These are phyloP conservation scores for Drosophila ustulata DNA, from an alignment of 2,888 invertebrate genomes.

Conservation along the genomic window DNA sequence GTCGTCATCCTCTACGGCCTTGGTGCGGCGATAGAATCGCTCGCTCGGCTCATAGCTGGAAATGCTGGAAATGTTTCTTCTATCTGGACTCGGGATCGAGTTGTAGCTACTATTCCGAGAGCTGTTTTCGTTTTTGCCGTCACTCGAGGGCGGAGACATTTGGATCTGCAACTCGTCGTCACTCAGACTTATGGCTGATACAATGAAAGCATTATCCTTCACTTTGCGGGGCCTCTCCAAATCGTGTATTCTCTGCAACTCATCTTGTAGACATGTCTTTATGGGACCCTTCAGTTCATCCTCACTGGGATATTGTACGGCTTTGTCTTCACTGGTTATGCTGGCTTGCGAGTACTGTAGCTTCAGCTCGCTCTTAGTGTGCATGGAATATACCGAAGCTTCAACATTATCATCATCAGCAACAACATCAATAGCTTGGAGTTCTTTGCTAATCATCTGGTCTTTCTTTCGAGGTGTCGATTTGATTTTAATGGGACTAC, in stretches of 20 bases:
- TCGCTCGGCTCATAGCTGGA: conserved; percentile 50
- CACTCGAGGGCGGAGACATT: conserved; percentile 18
- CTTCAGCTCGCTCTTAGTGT: conserved; percentile 6
- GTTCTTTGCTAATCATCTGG: background rate
- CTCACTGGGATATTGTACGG: conserved; percentile 54
- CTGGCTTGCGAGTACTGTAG: conserved; percentile 28
- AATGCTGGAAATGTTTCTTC: conserved; percentile 18
- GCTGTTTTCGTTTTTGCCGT: conserved; percentile 16
- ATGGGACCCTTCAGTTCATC: conserved; percentile 23
- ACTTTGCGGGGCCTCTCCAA: conserved; percentile 7
- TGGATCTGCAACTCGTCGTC: conserved; percentile 45
- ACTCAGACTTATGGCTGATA: conserved; percentile 25
- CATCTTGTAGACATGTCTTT: background rate
- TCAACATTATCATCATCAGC: background rate
- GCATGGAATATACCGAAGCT: background rate
- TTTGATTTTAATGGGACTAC: conserved; percentile 60
- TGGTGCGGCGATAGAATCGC: conserved; percentile 51
- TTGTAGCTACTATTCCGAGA: conserved; percentile 15
- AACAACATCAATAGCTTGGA: background rate
- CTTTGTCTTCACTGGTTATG: conserved; percentile 43
- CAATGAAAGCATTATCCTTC: conserved; percentile 35
- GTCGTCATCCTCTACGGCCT: conserved; percentile 12
- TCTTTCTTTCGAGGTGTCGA: background rate
- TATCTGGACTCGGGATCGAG: conserved; percentile 7
- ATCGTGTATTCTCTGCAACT: conserved; percentile 17